Percentiles rank a stretch among this genome's conserved stretches.
Conservation (phyloP, 2,113 vertebrate genomes). For the Aspiorhynchus laticeps region DNA sequence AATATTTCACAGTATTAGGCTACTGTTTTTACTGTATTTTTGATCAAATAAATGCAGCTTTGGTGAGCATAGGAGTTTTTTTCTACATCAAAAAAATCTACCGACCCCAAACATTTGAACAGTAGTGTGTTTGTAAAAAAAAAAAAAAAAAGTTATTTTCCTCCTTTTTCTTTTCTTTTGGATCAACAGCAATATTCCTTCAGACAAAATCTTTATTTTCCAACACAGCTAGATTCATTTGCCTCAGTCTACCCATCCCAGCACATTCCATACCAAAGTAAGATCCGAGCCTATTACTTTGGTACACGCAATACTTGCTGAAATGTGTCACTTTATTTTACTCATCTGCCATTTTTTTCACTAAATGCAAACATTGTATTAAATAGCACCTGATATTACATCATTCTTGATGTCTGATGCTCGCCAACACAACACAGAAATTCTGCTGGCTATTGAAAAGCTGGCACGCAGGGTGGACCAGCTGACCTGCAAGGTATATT, state of each 20-base stretch:
- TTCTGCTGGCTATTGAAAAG: constrained; percentile 81
- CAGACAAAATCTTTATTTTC: constrained; percentile 26
- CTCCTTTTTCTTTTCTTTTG: background rate
- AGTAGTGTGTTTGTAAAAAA: background rate
- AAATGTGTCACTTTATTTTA: background rate
- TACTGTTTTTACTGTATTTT: background rate
- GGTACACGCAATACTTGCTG: background rate
- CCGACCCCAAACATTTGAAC: background rate
- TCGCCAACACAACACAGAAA: constrained; percentile 84
- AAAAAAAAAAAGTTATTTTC: background rate
- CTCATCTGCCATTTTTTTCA: background rate
- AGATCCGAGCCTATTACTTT: background rate
- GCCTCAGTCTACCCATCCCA: constrained; percentile 11
- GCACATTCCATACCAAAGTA: constrained; percentile 22
- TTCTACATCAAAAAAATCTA: background rate
- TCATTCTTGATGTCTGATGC: constrained; percentile 85
- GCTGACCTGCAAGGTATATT: constrained; percentile 78
- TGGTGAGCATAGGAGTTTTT: background rate
- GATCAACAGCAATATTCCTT: constrained; percentile 67
- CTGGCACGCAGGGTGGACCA: constrained; percentile 84
- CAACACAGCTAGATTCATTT: constrained; percentile 45
- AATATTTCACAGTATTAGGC: background rate
- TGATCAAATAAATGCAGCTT: background rate
- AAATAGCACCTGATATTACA: constrained; percentile 69
- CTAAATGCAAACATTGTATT: background rate